Percentiles rank a stretch among this genome's conserved stretches.
Conservation (phyloP, 2,888 invertebrate species). For the Hypselothyrea guttata region DNA sequence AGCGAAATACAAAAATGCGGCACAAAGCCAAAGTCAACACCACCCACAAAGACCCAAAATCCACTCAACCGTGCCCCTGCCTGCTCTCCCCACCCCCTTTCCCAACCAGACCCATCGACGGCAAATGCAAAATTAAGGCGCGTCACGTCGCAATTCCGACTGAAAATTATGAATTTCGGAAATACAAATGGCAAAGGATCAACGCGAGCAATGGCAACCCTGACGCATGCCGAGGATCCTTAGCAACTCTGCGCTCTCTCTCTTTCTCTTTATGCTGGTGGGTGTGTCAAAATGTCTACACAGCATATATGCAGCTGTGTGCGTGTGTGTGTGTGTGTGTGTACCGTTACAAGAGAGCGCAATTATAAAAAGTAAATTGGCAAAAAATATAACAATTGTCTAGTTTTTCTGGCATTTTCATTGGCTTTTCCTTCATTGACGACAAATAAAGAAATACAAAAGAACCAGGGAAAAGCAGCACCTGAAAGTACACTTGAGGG, state of each 20-base stretch:
- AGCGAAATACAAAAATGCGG: constrained; percentile 15
- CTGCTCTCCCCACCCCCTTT: constrained; percentile 4
- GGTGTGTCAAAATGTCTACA: constrained; percentile 20
- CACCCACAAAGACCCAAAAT: neutral
- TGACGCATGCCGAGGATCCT: neutral
- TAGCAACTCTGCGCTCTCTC: constrained; percentile 4
- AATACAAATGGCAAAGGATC: constrained; percentile 4
- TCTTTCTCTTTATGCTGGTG: constrained; percentile 4
- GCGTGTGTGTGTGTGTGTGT: constrained; percentile 14
- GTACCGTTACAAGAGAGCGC: constrained; percentile 48
- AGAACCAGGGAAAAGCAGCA: constrained; percentile 46
- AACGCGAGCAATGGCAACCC: no score
- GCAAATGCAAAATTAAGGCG: constrained; percentile 1
- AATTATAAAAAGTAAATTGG: constrained; percentile 45
- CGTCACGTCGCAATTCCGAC: constrained; percentile 23
- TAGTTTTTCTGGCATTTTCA: constrained; percentile 13
- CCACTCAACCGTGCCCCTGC: neutral
- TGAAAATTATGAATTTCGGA: neutral
- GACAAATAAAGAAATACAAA: constrained; percentile 66
- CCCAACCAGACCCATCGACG: no score
- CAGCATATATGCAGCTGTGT: constrained; percentile 9
- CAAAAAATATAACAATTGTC: constrained; percentile 23
- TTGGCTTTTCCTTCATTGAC: constrained; percentile 52
- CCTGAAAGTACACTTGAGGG: constrained; percentile 66
- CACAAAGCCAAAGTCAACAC: constrained; percentile 29